These are phyloP conservation scores for Muschampia plurimacula DNA, from an alignment of 2,888 invertebrate genomes.

Conservation along the genomic window DNA sequence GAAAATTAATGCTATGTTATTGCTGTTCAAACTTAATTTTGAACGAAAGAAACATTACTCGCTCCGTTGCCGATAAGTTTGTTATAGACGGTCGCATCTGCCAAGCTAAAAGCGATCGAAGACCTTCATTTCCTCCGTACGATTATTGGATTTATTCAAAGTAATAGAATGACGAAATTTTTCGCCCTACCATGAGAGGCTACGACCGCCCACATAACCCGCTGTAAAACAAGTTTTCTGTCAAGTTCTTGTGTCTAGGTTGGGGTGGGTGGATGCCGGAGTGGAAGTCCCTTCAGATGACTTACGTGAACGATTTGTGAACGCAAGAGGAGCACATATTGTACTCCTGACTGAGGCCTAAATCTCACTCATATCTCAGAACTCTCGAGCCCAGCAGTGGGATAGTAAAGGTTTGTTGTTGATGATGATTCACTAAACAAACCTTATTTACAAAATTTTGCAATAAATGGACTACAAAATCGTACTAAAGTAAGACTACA, in stretches of 20 bases:
- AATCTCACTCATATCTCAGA: no score
- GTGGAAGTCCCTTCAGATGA: no score
- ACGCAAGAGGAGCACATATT: no score
- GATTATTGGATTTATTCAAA: not conserved
- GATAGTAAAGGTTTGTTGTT: not conserved
- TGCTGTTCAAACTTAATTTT: slow-evolving; percentile 25
- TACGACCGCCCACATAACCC: no score
- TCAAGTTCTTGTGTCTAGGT: no score
- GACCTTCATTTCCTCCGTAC: not conserved
- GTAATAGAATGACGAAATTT: not conserved
- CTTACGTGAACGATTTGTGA: no score
- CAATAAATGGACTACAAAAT: not conserved
- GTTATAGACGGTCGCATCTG: slow-evolving; percentile 1
- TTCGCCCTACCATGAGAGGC: no score
- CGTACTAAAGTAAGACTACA: not conserved
- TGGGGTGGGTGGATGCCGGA: no score
- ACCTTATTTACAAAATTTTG: not conserved
- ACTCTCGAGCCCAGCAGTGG: no score
- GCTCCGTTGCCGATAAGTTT: slow-evolving; percentile 18
- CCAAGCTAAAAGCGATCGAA: not conserved
- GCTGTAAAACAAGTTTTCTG: no score
- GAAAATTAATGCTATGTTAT: slow-evolving; percentile 7
- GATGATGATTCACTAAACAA: not conserved
- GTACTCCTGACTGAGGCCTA: no score
- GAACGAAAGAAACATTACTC: slow-evolving; percentile 10